Base-by-base conservation (phyloP, 2,888 invertebrate genomes). In the Stenodera caucasica region DNA sequence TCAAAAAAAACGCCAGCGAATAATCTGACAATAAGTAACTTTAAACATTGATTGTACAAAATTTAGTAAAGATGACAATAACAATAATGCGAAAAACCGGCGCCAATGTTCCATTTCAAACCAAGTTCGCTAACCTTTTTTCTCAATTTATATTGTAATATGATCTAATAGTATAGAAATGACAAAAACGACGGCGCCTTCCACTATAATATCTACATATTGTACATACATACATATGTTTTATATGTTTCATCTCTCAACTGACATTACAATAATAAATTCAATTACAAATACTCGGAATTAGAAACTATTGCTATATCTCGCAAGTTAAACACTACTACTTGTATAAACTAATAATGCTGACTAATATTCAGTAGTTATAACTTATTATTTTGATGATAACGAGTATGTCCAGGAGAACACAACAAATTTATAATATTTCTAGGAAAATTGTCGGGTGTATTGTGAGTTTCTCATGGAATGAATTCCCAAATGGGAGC, bases 101-200 rank as follows among this genome's bases (percentile, higher is more conserved):
- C 37, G 37, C 15, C 37, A 15, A 15, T 15, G 14, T 14, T 35
- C 1, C 6, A n/a, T 15, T 37, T 37, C 15, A 2, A 2, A 6
- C 14, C 2, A 45, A 45, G 45, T 45, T 45, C 45, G 45, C 45
- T 45, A 21, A 21, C 45, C 45, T 45, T 21, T 45, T 45, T 45
- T 21, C 18, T 6, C 11, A 45, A 7, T 26, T 26, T 18, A 21
- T 45, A 21, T 45, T 45, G 45, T 45, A 45, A 45, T 45, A 15
- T 21, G 45, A 45, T 45, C 45, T 45, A 45, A 45, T 45, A 18
- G 45, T n/a, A n/a, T 21, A 45, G 21, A 45, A 21, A 45, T 45
- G 45, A 45, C 12, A 45, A 45, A 45, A 45, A 45, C 45, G 45
- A 45, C 21, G 45, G 45, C 45, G 45, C 45, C 45, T 12, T 45